Conservation (phyloP, 2,797 vertebrate genomes). For the Prunella strophiata region DNA sequence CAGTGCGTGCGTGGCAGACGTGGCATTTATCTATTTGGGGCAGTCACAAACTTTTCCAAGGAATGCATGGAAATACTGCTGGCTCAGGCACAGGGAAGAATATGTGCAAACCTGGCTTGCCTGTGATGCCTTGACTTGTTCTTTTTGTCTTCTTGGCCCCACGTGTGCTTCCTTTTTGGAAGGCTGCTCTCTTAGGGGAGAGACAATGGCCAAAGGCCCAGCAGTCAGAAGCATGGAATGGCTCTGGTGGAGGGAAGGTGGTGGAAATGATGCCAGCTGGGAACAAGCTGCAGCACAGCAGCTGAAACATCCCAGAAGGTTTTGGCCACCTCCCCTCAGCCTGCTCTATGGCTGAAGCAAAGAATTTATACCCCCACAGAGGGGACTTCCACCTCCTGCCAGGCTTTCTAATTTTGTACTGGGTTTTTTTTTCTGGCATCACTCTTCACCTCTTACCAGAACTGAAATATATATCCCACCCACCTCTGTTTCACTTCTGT, state of each 20-base stretch:
- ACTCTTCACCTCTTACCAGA: not conserved
- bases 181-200: not conserved
- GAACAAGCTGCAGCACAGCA: not conserved
- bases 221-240: not conserved
- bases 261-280: accelerated
- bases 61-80: not conserved
- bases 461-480: not conserved
- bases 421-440: not conserved
- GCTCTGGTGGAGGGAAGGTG: not conserved
- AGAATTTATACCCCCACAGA: not conserved
- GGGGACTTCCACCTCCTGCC: not conserved
- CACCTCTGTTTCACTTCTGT: not conserved
- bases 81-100: not conserved
- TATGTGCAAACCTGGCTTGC: not conserved
- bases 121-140: not conserved
- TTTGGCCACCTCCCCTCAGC: not conserved
- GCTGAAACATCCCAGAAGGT: not conserved
- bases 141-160: not conserved
- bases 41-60: not conserved
- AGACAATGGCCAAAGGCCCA: not conserved
- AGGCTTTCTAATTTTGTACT: not conserved
- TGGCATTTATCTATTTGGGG: not conserved
- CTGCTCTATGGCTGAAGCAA: not conserved
- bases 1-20: accelerated
- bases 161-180: not conserved